Base-by-base conservation (phyloP, 2,888 invertebrate species). In the Eilema sororculum region DNA sequence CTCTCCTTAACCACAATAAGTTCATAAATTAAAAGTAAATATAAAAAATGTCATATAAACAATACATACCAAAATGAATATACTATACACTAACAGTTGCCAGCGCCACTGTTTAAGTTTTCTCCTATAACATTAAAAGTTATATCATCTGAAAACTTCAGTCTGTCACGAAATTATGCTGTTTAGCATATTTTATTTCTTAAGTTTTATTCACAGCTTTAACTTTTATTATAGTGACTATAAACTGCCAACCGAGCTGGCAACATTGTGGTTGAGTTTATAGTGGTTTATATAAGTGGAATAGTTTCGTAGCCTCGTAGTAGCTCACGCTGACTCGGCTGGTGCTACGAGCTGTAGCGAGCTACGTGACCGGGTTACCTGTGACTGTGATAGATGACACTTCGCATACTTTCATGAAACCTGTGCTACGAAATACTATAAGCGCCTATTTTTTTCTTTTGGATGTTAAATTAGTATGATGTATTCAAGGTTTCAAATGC, bases 361-460 rank as follows among this genome's bases (percentile, higher is more conserved):
- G 66, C 87, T 88, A 90, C 90, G 90, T 89, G 88, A 90, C 90
- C 90, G 89, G 88, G 89, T 91, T 87, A 89, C 85, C 76, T 59
- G 79, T 90, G 90, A 90, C 76, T 59, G 79, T 90, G 90, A 90
- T 89, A 83, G 87, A 91, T 89, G 85, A 80, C 73, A 72, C 83
- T 83, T 69, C 24, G 74, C 72, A 67, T 57, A 70, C 68, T 28
- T 33, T 56, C 16, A 46, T 64, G 16, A 62, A 30, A 30, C 58
- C 28, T 73, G 52, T 16, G 22, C 60, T 63, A 58, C 20, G 20
- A 41, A 37, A 61, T 10, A 46, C 28, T 46, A 22, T 25, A n/a
- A 12, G 52, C n/a, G 20, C n/a, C 25, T 28, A 16, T 5, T 25
- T 20, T 28, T 64, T 20, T 25, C 20, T 28, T 28, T 4, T 28